Evolutionary conservation across 2,888 invertebrate genomes (phyloP).

Genomic region (Tipula lateralis): DNA sequence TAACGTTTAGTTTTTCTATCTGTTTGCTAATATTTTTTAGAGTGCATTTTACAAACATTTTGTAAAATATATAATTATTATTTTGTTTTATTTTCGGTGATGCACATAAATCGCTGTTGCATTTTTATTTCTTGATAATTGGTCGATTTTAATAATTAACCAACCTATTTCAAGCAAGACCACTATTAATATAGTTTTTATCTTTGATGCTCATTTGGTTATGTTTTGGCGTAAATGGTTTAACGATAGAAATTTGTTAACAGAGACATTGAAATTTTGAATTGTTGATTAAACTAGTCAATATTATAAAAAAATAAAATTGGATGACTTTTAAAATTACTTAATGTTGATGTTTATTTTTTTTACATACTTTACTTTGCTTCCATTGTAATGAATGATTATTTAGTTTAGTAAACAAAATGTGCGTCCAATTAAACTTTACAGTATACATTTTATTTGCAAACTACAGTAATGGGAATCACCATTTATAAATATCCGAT

Average conservation of each 20-base stretch:
- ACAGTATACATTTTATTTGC: neutral
- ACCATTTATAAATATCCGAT: neutral
- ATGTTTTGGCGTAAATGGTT: neutral
- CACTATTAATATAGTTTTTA: neutral
- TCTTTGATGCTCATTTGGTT: neutral
- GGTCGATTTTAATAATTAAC: neutral
- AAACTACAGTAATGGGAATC: neutral
- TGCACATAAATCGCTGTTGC: neutral
- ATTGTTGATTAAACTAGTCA: neutral
- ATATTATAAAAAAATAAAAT: neutral
- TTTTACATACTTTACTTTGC: neutral
- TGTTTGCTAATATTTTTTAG: neutral
- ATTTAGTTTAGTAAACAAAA: neutral
- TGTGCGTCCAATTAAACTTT: neutral
- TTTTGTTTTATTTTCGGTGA: neutral
- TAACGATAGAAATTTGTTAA: neutral
- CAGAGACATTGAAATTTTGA: neutral
- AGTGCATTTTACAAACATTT: neutral
- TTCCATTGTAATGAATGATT: neutral
- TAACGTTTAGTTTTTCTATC: neutral
- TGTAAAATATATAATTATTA: neutral
- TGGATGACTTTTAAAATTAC: neutral
- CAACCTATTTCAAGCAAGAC: neutral
- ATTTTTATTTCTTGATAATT: neutral
- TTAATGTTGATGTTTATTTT: neutral